phyloP scores from a whole-genome alignment of 2,888 invertebrate genomes.

The Plebejus anna region DNA sequence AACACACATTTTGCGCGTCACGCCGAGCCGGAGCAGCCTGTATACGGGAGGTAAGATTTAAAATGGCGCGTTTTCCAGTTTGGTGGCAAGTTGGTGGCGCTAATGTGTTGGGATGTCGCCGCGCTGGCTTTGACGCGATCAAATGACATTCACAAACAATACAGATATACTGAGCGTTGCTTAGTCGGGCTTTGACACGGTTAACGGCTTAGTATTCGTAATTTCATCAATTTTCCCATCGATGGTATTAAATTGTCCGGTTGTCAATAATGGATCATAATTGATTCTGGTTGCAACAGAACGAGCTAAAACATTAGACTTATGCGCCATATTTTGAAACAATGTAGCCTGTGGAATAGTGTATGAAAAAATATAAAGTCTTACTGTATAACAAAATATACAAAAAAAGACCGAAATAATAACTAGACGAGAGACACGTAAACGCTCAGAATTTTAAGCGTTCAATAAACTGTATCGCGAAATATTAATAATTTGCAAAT shows the following conservation, averaged over 20 bases:
- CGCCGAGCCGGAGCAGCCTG: neutral
- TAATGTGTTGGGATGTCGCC: slow-evolving; percentile 47
- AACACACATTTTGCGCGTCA: slow-evolving; percentile 40
- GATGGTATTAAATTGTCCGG: slow-evolving; percentile 33
- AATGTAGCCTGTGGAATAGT: neutral
- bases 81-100: slow-evolving; percentile 30
- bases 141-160: slow-evolving; percentile 56
- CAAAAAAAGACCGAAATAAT: neutral
- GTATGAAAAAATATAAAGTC: neutral
- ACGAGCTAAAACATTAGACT: neutral
- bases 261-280: slow-evolving; percentile 37
- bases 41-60: slow-evolving; percentile 26
- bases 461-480: slow-evolving; percentile 4
- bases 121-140: slow-evolving; percentile 56
- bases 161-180: slow-evolving; percentile 39
- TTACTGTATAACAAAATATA: neutral
- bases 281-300: neutral
- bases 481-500: slow-evolving; percentile 24
- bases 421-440: neutral
- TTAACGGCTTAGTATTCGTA: slow-evolving; percentile 35
- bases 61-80: slow-evolving; percentile 32
- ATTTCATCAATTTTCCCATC: slow-evolving; percentile 34
- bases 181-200: slow-evolving; percentile 37
- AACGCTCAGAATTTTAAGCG: slow-evolving; percentile 1
- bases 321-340: neutral